Base-by-base conservation (phyloP, 2,888 invertebrate species). In the Perithous albicinctus region DNA sequence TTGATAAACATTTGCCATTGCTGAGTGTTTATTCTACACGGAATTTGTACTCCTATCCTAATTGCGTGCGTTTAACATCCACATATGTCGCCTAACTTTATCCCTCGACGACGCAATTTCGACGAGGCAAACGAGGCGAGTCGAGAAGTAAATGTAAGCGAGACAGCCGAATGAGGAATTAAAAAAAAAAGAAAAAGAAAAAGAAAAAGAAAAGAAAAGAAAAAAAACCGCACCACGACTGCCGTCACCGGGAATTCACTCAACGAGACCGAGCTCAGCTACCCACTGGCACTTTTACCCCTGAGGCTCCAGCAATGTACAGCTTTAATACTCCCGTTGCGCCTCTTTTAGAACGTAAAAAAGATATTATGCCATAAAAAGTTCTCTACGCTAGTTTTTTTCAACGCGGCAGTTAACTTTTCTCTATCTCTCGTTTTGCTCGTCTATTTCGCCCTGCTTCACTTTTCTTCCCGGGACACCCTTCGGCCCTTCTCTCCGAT, bases 11-110 rank as follows among this genome's bases (percentile, higher is more conserved):
- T 75, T 75, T 46, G 66, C 74, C 74, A 70, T 78, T 32, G 23
- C 23, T 23, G 15, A 18, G 41, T 77, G 43, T 73, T 70, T 74
- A 54, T 51, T 41, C 59, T 46, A 32, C 59, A 26, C 59, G 70
- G 56, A 82, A 78, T 78, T 82, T 77, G 20, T 43, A 8, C 43
- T 64, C 54, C 12, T 41, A 48, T 69, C 75, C 76, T 86, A 86
- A 86, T 85, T 86, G 78, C 83, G 43, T 41, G 43, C 66, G 70
- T 74, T 78, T 43, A 75, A 74, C 46, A 32, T 70, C 12, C 75
- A 35, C 67, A n/a, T n/a, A 54, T 56, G 63, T 69, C 41, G 73
- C 73, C 41, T 66, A 64, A 64, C 78, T 73, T 84, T 56, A 63
- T 77, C 72, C 72, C 69, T 59, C 43, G 72, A 38, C 63, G 41